Conservation (phyloP, 2,113 vertebrate species). For the Pampusana beccarii region DNA sequence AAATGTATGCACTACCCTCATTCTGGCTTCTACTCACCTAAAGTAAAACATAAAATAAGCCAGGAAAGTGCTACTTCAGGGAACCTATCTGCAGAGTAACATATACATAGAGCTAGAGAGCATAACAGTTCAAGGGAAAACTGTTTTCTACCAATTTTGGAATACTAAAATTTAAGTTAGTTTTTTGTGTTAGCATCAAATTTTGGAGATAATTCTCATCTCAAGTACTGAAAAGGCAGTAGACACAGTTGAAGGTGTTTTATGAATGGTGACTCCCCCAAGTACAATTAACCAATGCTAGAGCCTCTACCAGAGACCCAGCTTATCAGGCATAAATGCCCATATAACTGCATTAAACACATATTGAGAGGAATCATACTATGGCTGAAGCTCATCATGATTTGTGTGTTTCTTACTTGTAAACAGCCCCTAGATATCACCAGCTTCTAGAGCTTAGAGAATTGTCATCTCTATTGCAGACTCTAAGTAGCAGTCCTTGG, state of each 20-base stretch:
- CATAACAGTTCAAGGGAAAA: neutral
- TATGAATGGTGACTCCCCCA: fast-evolving
- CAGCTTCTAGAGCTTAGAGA: neutral
- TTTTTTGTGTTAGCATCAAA: neutral
- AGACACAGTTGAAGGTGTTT: neutral
- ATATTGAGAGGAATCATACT: neutral
- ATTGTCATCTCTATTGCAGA: neutral
- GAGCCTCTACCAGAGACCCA: neutral
- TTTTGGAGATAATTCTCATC: neutral
- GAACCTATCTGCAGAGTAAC: neutral
- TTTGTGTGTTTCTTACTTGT: neutral
- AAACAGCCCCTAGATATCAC: neutral
- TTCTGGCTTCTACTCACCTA: neutral
- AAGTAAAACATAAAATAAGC: neutral
- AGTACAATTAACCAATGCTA: fast-evolving
- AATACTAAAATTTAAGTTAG: neutral
- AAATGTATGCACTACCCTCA: neutral
- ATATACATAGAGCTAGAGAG: neutral
- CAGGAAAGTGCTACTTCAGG: neutral
- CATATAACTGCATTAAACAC: neutral
- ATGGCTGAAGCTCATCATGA: neutral
- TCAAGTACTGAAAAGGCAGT: neutral
- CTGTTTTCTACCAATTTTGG: neutral
- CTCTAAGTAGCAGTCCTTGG: neutral
- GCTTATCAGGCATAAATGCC: neutral